phyloP scores from a whole-genome alignment of 2,797 vertebrate genomes.

The Rousettus madagascariensis region DNA sequence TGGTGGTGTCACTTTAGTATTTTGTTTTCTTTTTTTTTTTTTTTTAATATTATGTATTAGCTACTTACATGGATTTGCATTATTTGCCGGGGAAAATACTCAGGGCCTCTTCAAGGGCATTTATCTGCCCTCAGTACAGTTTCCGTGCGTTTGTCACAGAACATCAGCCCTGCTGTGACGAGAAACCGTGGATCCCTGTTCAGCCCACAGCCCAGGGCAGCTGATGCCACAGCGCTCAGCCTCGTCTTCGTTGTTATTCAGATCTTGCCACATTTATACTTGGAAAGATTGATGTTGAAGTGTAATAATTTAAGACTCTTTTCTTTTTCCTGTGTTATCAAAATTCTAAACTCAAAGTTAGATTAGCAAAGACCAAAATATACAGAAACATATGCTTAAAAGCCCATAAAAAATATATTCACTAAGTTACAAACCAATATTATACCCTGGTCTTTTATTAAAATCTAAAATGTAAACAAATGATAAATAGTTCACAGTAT shows the following conservation, averaged over 20 bases:
- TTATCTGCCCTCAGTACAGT: background rate
- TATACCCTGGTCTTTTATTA: background rate
- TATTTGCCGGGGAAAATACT: background rate
- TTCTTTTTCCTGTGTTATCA: background rate
- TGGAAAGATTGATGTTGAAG: background rate
- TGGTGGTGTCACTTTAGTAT: background rate
- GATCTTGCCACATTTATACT: background rate
- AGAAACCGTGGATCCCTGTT: background rate
- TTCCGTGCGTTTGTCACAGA: background rate
- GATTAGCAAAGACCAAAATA: background rate
- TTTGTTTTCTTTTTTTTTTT: background rate
- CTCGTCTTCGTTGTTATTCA: background rate
- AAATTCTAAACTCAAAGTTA: background rate
- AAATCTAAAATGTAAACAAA: background rate
- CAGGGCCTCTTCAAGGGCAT: background rate
- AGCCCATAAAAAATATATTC: background rate
- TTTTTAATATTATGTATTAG: background rate
- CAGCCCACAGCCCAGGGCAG: rapidly evolving
- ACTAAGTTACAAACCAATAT: background rate
- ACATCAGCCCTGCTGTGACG: rapidly evolving
- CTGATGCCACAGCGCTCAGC: background rate
- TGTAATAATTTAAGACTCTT: background rate
- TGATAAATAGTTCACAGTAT: background rate
- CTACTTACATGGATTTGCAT: background rate
- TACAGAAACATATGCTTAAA: background rate